Conservation (phyloP, 2,797 vertebrate species). For the Benthosema pterotum region DNA sequence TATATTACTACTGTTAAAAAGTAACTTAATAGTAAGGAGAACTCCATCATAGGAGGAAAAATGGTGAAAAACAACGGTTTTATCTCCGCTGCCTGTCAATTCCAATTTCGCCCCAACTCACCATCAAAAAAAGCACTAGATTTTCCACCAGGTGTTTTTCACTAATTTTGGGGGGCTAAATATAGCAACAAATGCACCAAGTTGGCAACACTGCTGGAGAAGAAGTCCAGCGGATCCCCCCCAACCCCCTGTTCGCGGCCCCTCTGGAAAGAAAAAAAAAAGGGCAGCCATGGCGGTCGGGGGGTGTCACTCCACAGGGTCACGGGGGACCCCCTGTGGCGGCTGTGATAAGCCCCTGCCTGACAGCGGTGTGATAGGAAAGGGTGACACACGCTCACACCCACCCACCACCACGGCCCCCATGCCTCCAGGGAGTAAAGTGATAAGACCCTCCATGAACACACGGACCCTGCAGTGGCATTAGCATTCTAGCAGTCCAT, state of each 20-base stretch:
- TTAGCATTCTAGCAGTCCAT: conserved; percentile 74
- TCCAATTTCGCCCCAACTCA: too few species aligned
- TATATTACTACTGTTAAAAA: too few species aligned
- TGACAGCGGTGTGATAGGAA: conserved; percentile 79
- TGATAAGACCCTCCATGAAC: conserved; percentile 86
- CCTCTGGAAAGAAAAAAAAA: conserved; percentile 33
- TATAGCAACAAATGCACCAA: too few species aligned
- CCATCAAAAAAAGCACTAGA: too few species aligned
- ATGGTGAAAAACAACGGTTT: too few species aligned
- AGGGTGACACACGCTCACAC: conserved; percentile 65
- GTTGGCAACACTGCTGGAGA: too few species aligned
- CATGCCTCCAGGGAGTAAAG: conserved; percentile 67
- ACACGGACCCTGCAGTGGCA: conserved; percentile 71
- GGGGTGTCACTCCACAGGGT: conserved; percentile 83
- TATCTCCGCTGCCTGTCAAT: too few species aligned
- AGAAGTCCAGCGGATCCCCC: conserved; percentile 36
- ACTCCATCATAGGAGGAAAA: too few species aligned
- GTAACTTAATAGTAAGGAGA: too few species aligned
- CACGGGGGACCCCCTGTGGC: conserved; percentile 77
- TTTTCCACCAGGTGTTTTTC: too few species aligned
- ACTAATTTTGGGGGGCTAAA: too few species aligned
- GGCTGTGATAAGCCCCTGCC: conserved; percentile 83
- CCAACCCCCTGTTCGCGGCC: too few species aligned
- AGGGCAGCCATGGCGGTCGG: conserved; percentile 45
- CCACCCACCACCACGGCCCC: conserved; percentile 39